phyloP scores from a whole-genome alignment of 2,797 vertebrate genomes.

The Typhlichthys subterraneus region DNA sequence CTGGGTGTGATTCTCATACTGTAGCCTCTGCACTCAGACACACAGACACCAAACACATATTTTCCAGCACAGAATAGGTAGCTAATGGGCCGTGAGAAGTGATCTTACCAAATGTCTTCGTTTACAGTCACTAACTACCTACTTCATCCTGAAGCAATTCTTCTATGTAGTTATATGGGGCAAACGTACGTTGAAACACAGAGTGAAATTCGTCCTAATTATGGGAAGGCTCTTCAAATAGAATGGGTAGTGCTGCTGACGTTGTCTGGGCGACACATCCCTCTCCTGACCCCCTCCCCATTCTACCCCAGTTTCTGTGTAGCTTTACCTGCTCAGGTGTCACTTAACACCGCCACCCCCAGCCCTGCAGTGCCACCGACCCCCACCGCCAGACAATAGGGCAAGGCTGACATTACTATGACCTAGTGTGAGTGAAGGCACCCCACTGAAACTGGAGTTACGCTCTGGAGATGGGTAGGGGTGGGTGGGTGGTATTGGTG shows the following conservation, averaged over 20 bases:
- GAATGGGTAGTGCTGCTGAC: conserved; percentile 58
- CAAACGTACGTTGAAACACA: neutral
- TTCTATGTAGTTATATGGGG: no score
- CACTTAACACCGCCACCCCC: conserved; percentile 68
- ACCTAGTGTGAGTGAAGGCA: conserved; percentile 72
- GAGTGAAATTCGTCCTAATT: conserved; percentile 58
- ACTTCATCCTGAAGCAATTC: no score
- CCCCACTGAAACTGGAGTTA: conserved; percentile 63
- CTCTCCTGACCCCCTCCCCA: conserved; percentile 43
- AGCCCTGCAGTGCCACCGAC: conserved; percentile 63
- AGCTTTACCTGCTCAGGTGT: conserved; percentile 78
- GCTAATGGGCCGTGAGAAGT: no score
- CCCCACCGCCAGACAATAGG: conserved; percentile 72
- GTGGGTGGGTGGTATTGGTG: conserved; percentile 12
- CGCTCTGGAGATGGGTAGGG: conserved; percentile 36
- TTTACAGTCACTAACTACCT: no score
- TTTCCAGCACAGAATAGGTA: no score
- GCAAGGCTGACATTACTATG: conserved; percentile 73
- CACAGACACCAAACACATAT: no score
- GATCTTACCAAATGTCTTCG: no score
- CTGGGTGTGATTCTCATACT: neutral
- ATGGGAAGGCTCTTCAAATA: conserved; percentile 52
- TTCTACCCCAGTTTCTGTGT: conserved; percentile 57
- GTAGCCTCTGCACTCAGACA: no score
- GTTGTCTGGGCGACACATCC: conserved; percentile 32